A percentile compares a stretch with the other conserved stretches of the same genome.
phyloP scores from a whole-genome alignment of 2,888 invertebrate genomes.

The Hydroisotoma schaefferi region DNA sequence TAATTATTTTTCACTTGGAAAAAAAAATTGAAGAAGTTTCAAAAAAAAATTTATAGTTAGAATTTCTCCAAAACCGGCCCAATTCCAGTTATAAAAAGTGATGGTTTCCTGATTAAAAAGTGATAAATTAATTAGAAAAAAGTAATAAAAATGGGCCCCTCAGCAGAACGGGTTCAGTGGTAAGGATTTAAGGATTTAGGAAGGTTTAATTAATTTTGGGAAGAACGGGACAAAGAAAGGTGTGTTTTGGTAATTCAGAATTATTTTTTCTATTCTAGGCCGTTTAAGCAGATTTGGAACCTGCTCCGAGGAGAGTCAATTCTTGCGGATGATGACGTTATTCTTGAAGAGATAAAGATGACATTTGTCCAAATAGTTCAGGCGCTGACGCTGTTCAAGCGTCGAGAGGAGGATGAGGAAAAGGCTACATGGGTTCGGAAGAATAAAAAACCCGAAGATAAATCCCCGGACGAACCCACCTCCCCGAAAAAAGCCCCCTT shows the following conservation, averaged over 20 bases:
- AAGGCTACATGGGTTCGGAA: background rate
- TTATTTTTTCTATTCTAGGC: slow-evolving; percentile 19
- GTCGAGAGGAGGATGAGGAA: too few relatives aligned
- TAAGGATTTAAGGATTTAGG: too few relatives aligned
- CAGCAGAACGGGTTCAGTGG: background rate
- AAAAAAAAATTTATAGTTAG: too few relatives aligned
- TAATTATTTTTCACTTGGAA: too few relatives aligned
- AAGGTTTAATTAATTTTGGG: background rate
- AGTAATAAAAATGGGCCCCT: background rate
- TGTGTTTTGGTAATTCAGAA: background rate
- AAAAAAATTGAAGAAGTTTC: too few relatives aligned
- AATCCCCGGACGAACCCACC: too few relatives aligned
- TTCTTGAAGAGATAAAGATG: slow-evolving; percentile 37
- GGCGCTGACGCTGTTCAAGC: slow-evolving; percentile 31
- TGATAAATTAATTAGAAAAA: background rate
- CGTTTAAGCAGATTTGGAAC: slow-evolving; percentile 41
- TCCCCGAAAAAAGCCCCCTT: background rate
- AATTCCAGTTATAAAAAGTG: too few relatives aligned
- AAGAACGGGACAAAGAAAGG: background rate
- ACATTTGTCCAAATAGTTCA: slow-evolving; percentile 29
- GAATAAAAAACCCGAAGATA: too few relatives aligned
- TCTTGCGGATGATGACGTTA: slow-evolving; percentile 37
- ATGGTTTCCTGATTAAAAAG: too few relatives aligned
- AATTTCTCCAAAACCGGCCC: too few relatives aligned
- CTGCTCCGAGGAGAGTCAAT: slow-evolving; percentile 35